Base-by-base conservation (phyloP, 1,140 invertebrate species). In the Ylistrum balloti region DNA sequence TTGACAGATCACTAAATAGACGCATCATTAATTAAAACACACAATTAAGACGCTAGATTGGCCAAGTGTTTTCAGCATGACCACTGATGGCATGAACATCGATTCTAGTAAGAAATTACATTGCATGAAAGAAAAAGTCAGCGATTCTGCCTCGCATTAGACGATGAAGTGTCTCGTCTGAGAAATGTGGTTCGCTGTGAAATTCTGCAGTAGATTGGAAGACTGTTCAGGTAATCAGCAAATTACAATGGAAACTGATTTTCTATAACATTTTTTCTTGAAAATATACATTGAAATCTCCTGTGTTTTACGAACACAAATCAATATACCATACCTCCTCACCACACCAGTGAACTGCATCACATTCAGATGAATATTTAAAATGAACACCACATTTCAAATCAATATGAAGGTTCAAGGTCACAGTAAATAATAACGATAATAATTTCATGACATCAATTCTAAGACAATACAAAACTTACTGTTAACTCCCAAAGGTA, bases 321-420 rank as follows among this genome's bases (percentile, higher is more conserved):
- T 74, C 56, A 74, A 74, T 74, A n/a, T n/a, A 74, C 1, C 41
- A 45, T 45, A 1, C 17, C 17, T 45, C 1, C 10, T 17, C 1
- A 28, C 3, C 22, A 74, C 2, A 74, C n/a, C 56, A 74, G 7
- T 74, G 22, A 74, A n/a, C 22, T 5, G 56, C 17, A 17, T 74
- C 56, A 74, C n/a, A 74, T 74, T 28, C 5, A 28, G 56, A 74
- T 74, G 22, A 74, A 74, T 74, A 74, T 74, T 74, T 74, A 74
- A 74, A 74, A n/a, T 74, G 56, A 74, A 74, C 56, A 74, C 56
- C 7, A 28, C 17, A 28, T 74, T 74, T 22, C 17, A 28, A 28
- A 74, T 74, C 56, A 74, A 74, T 28, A 74, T n/a, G 56, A 74
- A 74, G 56, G 56, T 74, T 74, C 56, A 74, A 74, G 56, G 56